Conservation (phyloP, 2,113 vertebrate species). For the Diadophis punctatus region DNA sequence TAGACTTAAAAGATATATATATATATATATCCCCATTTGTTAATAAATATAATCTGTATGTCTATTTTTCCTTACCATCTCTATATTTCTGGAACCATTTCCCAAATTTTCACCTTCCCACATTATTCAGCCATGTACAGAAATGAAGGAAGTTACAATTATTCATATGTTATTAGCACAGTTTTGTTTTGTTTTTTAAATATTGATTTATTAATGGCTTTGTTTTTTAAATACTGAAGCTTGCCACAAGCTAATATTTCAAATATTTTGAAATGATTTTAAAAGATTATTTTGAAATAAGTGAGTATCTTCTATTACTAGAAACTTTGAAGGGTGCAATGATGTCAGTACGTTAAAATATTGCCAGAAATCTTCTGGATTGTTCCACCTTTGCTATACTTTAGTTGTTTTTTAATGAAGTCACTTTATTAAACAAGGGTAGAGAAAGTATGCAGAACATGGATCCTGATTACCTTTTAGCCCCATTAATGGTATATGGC, state of each 20-base stretch:
- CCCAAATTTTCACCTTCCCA: background rate
- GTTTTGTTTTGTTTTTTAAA: background rate
- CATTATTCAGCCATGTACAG: background rate
- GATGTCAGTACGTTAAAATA: background rate
- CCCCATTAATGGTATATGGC: background rate
- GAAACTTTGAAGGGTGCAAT: background rate
- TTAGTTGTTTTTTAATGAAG: background rate
- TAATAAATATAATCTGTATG: background rate
- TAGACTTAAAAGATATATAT: background rate
- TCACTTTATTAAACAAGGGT: background rate
- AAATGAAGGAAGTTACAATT: background rate
- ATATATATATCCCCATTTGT: background rate
- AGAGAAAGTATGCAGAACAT: background rate
- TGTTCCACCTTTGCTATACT: background rate
- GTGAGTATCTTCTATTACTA: background rate
- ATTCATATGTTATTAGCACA: slow-evolving; percentile 3
- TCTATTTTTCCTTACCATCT: background rate
- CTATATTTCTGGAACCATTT: background rate
- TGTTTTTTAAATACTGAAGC: slow-evolving; percentile 5
- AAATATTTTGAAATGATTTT: background rate
- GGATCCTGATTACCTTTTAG: background rate
- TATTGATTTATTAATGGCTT: background rate
- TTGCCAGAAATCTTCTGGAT: background rate
- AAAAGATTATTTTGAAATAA: slow-evolving; percentile 10
- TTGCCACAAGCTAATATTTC: slow-evolving; percentile 1